These are phyloP conservation scores for Platichthys flesus DNA, from an alignment of 2,113 vertebrate genomes.

Conservation along the genomic window DNA sequence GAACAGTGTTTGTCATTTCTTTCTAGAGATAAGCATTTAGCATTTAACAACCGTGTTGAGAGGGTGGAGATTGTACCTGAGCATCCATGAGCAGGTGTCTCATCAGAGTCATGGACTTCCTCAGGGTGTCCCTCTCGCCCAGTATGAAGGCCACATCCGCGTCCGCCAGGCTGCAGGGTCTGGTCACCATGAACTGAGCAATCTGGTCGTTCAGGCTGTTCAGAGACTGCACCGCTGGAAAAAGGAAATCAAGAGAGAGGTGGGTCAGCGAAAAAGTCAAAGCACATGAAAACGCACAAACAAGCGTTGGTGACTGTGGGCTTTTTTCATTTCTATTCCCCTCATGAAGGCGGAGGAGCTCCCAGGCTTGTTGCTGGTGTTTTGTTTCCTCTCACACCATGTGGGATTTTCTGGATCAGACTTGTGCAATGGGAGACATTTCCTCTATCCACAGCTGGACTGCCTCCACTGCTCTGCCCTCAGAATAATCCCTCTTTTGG, in stretches of 20 bases:
- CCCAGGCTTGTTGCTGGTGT: conserved; percentile 2
- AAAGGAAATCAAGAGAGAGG: neutral
- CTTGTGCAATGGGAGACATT: conserved; percentile 39
- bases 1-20: no score
- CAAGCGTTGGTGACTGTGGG: neutral
- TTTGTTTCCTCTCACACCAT: conserved; percentile 6
- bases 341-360: conserved; percentile 1
- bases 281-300: neutral
- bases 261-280: conserved; percentile 6
- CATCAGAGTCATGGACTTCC: conserved; percentile 92
- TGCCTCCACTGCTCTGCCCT: conserved; percentile 38
- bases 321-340: neutral
- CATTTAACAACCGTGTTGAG: neutral
- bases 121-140: conserved; percentile 88
- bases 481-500: conserved; percentile 70
- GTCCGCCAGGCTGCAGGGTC: conserved; percentile 86
- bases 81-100: conserved; percentile 93
- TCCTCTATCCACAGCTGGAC: conserved; percentile 26
- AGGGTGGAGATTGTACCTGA: conserved; percentile 84
- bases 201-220: conserved; percentile 96
- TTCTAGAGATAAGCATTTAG: neutral
- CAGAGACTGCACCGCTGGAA: conserved; percentile 90
- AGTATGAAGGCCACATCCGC: conserved; percentile 87
- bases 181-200: conserved; percentile 91
- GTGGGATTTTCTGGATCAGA: conserved; percentile 35